Percentiles rank a stretch among this genome's conserved stretches.
Conservation (phyloP, 2,113 vertebrate species). For the Lipotes vexillifer region DNA sequence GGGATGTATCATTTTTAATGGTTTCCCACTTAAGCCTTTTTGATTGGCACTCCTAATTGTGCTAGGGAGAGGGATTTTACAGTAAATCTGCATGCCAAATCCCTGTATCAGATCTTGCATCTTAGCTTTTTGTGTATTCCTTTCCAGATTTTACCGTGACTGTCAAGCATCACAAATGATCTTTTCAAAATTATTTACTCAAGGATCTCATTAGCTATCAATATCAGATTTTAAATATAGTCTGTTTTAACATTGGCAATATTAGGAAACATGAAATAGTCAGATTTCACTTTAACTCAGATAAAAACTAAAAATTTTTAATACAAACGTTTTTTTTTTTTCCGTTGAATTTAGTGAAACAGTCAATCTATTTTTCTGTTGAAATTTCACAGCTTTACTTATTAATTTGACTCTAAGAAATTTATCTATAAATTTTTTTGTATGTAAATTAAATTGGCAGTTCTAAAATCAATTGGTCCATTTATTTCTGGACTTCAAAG, state of each 20-base stretch:
- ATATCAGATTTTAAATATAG: not conserved
- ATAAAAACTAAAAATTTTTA: not conserved
- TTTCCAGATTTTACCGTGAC: not conserved
- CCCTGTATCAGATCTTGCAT: not conserved
- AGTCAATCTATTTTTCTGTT: not conserved
- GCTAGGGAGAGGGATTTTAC: not conserved
- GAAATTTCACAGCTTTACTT: not conserved
- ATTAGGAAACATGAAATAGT: not conserved
- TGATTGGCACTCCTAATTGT: not conserved
- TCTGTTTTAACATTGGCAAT: not conserved
- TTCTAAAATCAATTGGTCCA: not conserved
- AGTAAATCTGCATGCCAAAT: not conserved
- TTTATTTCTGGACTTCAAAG: not conserved
- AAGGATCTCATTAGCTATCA: not conserved
- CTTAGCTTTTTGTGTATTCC: not conserved
- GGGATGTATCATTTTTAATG: not conserved
- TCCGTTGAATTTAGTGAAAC: not conserved
- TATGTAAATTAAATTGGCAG: not conserved
- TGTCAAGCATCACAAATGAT: not conserved
- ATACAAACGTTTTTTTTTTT: not conserved
- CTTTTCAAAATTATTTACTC: not conserved
- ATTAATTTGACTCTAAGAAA: not conserved
- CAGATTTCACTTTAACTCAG: not conserved
- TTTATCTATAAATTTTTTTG: not conserved
- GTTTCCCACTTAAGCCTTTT: not conserved